Evolutionary conservation across 2,113 vertebrate species (phyloP), one percentile per base, ranked within the genome.

Genomic region (Aythya baeri): DNA sequence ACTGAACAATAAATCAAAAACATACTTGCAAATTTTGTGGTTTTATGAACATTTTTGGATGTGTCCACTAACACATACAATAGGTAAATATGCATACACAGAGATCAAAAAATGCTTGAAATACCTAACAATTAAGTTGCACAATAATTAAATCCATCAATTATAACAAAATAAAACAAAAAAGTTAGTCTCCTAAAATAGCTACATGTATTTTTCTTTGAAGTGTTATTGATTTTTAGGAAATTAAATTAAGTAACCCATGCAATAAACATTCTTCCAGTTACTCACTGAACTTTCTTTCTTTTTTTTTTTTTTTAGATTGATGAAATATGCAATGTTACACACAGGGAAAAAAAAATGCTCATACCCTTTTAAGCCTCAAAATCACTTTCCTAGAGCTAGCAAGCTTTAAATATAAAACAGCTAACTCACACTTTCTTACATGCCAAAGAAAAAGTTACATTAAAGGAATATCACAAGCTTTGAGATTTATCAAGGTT

Each of bases 401-500:
- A 70, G 85, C 6, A 85, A 57, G 70, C 31, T 63, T 91, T 77
- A 84, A 91, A 68, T 49, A 76, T 85, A 96, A 96, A 94, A 96
- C 17, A 97, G 50, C 57, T 88, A 91, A 66, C 92, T 94, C 83
- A 93, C 17, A 88, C 82, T 85, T 93, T 86, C 65, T 65, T 59
- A 74, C 57, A 88, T 83, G 62, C n/a, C 49, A 86, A 95, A 76
- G 66, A 50, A 93, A 90, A 97, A 97, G 97, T 97, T 97, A 85
- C 65, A 94, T 91, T 94, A 90, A 96, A 95, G 94, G 96, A 76
- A 44, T 89, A 62, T 67, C 49, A 75, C 21, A 63, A 80, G 49
- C 80, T 93, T 62, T 75, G 52, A 70, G 34, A 92, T 91, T 91
- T 77, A 94, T 93, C 80, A 67, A 27, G 50, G 27, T 81, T n/a